Conservation (phyloP, 2,888 invertebrate genomes). For the Sepioteuthis lessoniana region DNA sequence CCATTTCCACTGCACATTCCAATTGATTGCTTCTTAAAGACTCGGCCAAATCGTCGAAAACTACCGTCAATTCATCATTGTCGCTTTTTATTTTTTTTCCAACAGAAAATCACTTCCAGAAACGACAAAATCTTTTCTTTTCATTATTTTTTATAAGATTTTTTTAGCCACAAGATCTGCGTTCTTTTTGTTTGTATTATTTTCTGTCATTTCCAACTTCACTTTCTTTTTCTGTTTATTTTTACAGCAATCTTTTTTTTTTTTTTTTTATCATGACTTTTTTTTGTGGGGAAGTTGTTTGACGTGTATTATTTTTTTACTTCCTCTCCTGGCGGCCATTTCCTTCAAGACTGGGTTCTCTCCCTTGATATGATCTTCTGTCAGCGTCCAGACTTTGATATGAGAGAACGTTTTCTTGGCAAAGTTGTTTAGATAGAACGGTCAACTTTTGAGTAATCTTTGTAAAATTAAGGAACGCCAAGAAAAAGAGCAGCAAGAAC, state of each 20-base stretch:
- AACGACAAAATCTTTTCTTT: not conserved
- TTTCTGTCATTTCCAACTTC: not conserved
- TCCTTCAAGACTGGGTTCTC: not conserved
- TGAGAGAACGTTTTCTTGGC: not conserved
- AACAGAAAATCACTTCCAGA: not conserved
- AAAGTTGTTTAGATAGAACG: not conserved
- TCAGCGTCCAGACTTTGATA: not conserved
- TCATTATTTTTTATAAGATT: not conserved
- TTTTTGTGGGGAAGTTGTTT: not conserved
- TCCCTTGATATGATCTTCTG: not conserved
- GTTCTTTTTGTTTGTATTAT: too few species aligned
- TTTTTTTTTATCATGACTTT: not conserved
- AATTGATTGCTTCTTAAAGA: not conserved
- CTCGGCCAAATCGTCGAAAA: not conserved
- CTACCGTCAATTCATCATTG: not conserved
- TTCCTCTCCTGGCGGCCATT: not conserved
- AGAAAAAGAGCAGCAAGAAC: too few species aligned
- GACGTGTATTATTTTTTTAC: not conserved
- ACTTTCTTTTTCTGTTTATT: not conserved
- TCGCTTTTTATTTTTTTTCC: not conserved
- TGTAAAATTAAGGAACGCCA: too few species aligned
- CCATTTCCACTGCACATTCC: not conserved
- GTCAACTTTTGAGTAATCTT: too few species aligned
- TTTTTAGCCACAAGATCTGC: not conserved
- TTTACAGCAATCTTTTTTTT: not conserved